Percentiles rank a stretch among this genome's conserved stretches.
These are phyloP conservation scores for Rhogogaster chlorosoma DNA, from an alignment of 2,888 invertebrate genomes.

Conservation along the genomic window DNA sequence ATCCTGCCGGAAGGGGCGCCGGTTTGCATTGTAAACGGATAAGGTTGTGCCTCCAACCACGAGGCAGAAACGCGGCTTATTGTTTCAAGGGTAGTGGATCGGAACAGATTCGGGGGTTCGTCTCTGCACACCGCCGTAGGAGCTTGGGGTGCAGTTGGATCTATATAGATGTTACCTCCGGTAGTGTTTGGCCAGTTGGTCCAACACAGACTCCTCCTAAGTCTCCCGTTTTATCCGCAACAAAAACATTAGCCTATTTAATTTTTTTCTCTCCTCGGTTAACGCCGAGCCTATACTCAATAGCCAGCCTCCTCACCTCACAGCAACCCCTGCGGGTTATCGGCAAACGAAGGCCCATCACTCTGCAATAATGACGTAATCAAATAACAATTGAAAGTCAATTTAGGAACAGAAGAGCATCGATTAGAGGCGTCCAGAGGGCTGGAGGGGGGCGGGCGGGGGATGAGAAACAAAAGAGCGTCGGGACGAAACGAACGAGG, in stretches of 20 bases:
- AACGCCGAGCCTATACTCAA: not conserved
- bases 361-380: constrained; percentile 55
- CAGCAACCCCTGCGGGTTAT: constrained; percentile 4
- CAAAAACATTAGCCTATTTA: constrained; percentile 31
- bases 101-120: constrained; percentile 66
- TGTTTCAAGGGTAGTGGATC: constrained; percentile 71
- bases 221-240: constrained; percentile 46
- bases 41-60: constrained; percentile 72
- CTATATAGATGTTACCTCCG: constrained; percentile 11
- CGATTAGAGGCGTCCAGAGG: constrained; percentile 57
- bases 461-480: constrained; percentile 56
- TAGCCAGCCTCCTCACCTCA: not conserved
- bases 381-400: constrained; percentile 60
- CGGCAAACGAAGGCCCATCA: constrained; percentile 43
- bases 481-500: constrained; percentile 56
- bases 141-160: constrained; percentile 26
- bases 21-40: constrained; percentile 77
- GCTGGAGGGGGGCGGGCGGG: constrained; percentile 43
- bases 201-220: constrained; percentile 54
- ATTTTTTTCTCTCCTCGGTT: not conserved
- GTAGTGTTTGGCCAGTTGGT: constrained; percentile 71
- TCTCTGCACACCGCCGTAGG: constrained; percentile 55
- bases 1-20: constrained; percentile 64
- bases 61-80: constrained; percentile 68
- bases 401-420: constrained; percentile 56